Evolutionary conservation across 1,140 invertebrate species (phyloP), one percentile per base, ranked within the genome.

Genomic region (Pseudomyrmex cubaensis): DNA sequence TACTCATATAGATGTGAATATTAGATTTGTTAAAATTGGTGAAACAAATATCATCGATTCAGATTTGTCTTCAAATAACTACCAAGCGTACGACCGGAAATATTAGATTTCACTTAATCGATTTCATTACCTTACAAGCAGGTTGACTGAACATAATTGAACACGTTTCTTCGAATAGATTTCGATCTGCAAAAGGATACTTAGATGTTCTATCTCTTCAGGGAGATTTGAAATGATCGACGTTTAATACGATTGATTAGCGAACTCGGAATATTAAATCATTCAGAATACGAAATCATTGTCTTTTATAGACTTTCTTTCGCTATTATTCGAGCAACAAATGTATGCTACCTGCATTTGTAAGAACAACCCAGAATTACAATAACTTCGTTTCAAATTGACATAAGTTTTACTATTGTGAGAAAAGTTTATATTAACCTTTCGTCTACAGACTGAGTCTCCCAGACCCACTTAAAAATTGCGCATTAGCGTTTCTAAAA

Each of bases 231-330:
- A 59, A 50, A n/a, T 80, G 76, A 80, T 80, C 76, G 66, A 80
- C 25, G 2, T 80, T 80, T 72, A 70, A 80, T 72, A 35, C 8
- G 54, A 80, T 78, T 48, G 64, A 78, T 80, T 72, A 72, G 44
- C 10, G 35, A 70, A n/a, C 22, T 50, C 20, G 48, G 76, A 80
- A 80, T 80, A 80, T 61, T 80, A 8, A 35, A 80, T 72, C 52
- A 46, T 9, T 77, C 13, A 2, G 44, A 35, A 35, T 35, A 35
- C 35, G 0, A 35, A 35, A 35, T 35, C 35, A 13, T 56, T 44
- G n/a, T 12, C 54, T 61, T 70, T 70, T 17, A 35, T 52, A 22
- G 15, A 66, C 13, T 61, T 50, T 44, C 54, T 48, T 17, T 59
- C 3, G 44, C 54, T 70, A 59, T 70, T 59, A 20, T 25, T 25